phyloP scores from a whole-genome alignment of 30 jellyfish, hydroid and myxozoan species.

The Aurelia coerulea region DNA sequence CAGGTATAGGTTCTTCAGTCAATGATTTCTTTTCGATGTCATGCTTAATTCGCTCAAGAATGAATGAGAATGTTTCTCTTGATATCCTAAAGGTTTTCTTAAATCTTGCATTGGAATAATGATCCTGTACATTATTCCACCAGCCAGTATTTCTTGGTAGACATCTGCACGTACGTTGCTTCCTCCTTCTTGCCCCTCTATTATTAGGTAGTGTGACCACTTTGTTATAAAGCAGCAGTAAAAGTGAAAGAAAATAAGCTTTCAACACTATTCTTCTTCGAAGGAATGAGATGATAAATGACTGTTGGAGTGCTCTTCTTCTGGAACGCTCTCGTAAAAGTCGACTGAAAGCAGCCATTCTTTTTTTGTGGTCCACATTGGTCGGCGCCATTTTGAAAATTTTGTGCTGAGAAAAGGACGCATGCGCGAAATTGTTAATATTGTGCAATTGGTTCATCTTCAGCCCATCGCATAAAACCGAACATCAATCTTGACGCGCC shows the following conservation, averaged over 20 bases:
- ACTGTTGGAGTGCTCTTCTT: conserved; percentile 54
- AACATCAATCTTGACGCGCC: conserved; percentile 10
- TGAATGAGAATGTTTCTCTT: conserved; percentile 55
- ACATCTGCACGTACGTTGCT: conserved; percentile 59
- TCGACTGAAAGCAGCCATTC: not conserved
- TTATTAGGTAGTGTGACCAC: conserved; percentile 16
- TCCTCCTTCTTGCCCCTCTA: conserved; percentile 3
- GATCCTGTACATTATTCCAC: conserved; percentile 64
- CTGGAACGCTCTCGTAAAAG: conserved; percentile 48
- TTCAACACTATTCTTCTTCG: conserved; percentile 20
- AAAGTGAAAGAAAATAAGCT: conserved; percentile 35
- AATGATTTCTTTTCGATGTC: conserved; percentile 50
- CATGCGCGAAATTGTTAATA: conserved; percentile 6
- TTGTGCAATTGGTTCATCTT: not conserved
- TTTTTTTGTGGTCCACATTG: conserved; percentile 33
- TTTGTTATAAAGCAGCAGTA: conserved; percentile 43
- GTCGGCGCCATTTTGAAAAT: conserved; percentile 36
- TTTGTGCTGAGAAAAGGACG: not conserved
- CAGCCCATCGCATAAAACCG: conserved; percentile 12
- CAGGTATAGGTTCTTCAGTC: conserved; percentile 67
- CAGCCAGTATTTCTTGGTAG: conserved; percentile 62
- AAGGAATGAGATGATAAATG: conserved; percentile 26
- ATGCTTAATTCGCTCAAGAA: conserved; percentile 67
- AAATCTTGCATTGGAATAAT: conserved; percentile 62
- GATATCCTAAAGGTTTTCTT: conserved; percentile 53